Evolutionary conservation across 2,888 invertebrate species (phyloP), one percentile per base, ranked within the genome.

Genomic region (Meiosimyza platycephala): DNA sequence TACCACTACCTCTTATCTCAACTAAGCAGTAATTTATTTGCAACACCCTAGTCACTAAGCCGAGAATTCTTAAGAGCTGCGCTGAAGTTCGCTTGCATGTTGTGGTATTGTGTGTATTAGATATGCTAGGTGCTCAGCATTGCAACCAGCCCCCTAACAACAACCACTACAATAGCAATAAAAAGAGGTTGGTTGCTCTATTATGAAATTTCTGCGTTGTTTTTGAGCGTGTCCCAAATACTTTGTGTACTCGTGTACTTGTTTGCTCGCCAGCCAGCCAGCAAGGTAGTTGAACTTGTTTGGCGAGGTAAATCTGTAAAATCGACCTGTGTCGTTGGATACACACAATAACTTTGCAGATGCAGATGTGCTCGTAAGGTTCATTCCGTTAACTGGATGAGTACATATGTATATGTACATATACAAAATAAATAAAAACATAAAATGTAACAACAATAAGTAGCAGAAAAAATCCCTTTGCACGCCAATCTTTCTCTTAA

Each of bases 201-300:
- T 69, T 69, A 69, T 62, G 52, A 69, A 69, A 69, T 69, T 7
- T 28, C 60, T 13, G 62, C 60, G 28, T 48, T 54, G 67, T 66
- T 64, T 57, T 16, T 13, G 62, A 55, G 72, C 70, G 52, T 73
- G 74, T 65, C 70, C 74, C 60, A 74, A 74, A 74, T 74, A 64
- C 67, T 59, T n/a, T 54, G 51, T n/a, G 48, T n/a, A 40, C 40
- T 40, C 12, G 47, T 47, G 54, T 54, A 60, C 70, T 54, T 63
- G 54, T 54, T 18, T 51, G 18, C 48, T 52, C 62, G 63, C 15
- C 60, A 33, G 40, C 15, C 60, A 33, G 40, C 40, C 40, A 40
- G 69, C 64, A 66, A 74, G 74, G 74, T 74, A 72, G 74, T 69
- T 74, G 74, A 74, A 74, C 74, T 74, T 69, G 72, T 55, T 65